Evolutionary conservation across 2,797 vertebrate species (phyloP).

Genomic region (Gambusia yucatana): DNA sequence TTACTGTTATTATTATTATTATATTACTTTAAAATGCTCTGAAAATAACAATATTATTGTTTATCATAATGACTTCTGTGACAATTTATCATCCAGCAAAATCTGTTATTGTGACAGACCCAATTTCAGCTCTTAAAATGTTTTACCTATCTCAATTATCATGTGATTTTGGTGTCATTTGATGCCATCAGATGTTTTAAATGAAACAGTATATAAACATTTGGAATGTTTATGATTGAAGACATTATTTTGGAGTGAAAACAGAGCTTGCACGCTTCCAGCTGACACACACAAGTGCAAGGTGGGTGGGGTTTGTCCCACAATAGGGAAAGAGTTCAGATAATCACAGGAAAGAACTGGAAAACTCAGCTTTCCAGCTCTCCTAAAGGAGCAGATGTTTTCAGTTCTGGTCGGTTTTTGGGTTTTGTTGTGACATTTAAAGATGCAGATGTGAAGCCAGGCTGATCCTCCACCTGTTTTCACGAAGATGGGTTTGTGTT

Average conservation of each 20-base stretch:
- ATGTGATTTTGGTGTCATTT: not conserved
- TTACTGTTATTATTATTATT: too few relatives aligned
- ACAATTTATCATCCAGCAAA: too few relatives aligned
- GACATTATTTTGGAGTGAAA: not conserved
- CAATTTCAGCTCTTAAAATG: not conserved
- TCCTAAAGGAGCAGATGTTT: not conserved
- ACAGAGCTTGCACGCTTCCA: constrained; percentile 21
- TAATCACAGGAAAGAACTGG: constrained; percentile 23
- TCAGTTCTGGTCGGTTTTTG: not conserved
- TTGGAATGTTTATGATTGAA: not conserved
- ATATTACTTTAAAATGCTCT: too few relatives aligned
- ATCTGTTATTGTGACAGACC: too few relatives aligned
- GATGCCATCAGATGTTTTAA: not conserved
- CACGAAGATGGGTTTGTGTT: not conserved
- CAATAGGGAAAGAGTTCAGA: constrained; percentile 25
- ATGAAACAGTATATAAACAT: not conserved
- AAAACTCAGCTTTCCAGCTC: constrained; percentile 6
- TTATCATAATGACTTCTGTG: too few relatives aligned
- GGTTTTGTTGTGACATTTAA: not conserved
- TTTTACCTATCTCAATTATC: not conserved
- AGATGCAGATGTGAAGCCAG: constrained; percentile 9
- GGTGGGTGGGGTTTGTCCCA: constrained; percentile 54
- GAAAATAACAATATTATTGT: too few relatives aligned
- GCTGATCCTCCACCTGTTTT: not conserved
- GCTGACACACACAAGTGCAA: constrained; percentile 26